Conservation (phyloP, 2,797 vertebrate species). For the Mormyrus hasselquistii region DNA sequence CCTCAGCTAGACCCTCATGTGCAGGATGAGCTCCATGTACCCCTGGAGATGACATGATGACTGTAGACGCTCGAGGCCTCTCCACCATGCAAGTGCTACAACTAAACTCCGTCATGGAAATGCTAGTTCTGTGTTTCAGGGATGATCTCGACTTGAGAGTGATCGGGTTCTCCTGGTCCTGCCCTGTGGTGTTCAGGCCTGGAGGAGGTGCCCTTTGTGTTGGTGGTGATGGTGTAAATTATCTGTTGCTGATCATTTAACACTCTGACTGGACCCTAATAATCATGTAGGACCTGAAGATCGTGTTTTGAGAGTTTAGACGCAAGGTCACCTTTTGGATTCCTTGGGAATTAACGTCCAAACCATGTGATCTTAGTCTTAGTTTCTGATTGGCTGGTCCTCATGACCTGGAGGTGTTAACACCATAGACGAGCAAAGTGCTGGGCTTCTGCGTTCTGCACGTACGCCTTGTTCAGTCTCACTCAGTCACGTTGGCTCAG, state of each 20-base stretch:
- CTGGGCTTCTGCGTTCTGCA: background rate
- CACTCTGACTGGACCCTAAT: background rate
- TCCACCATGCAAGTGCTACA: background rate
- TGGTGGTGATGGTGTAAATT: background rate
- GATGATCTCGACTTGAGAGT: background rate
- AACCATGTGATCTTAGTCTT: background rate
- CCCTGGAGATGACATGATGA: background rate
- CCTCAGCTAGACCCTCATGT: constrained; percentile 37
- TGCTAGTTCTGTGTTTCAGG: background rate
- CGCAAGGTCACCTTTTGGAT: background rate
- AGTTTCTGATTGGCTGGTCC: background rate
- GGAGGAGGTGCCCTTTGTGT: background rate
- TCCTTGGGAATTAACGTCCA: background rate
- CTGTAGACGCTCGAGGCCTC: background rate
- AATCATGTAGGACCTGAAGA: background rate
- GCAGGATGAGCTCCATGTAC: constrained; percentile 47
- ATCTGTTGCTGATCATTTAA: background rate
- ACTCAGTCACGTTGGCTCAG: background rate
- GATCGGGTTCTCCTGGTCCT: background rate
- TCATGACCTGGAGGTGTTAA: background rate
- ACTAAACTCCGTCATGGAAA: background rate
- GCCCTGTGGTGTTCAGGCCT: background rate
- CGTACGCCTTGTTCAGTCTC: background rate
- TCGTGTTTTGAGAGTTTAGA: background rate
- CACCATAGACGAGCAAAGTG: background rate